phyloP scores from a whole-genome alignment of 2,113 vertebrate species.

The Calypte anna region DNA sequence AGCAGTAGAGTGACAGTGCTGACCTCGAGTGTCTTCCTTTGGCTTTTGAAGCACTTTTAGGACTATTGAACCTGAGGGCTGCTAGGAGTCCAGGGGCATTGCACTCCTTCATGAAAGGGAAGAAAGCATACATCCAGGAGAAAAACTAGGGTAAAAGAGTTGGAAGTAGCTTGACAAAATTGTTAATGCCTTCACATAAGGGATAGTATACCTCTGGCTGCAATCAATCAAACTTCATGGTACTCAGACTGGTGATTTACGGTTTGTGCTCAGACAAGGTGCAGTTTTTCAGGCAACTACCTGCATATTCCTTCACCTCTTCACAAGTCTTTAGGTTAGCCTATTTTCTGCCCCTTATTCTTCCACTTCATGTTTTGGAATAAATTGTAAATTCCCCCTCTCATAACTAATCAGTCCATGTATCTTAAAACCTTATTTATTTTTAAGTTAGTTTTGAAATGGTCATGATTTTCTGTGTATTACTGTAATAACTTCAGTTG shows the following conservation, averaged over 20 bases:
- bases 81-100: background rate
- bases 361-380: conserved; percentile 63
- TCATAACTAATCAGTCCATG: conserved; percentile 69
- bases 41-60: conserved; percentile 34
- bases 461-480: conserved; percentile 20
- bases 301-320: conserved; percentile 67
- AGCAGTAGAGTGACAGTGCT: background rate
- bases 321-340: conserved; percentile 67
- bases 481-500: conserved; percentile 70
- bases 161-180: conserved; percentile 61
- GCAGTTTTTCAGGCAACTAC: conserved; percentile 67
- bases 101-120: conserved; percentile 1
- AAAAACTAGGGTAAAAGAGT: background rate
- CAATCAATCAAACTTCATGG: conserved; percentile 75
- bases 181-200: conserved; percentile 82
- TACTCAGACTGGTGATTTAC: conserved; percentile 74
- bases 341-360: conserved; percentile 71
- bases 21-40: conserved; percentile 23
- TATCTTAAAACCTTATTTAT: conserved; percentile 70
- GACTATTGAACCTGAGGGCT: background rate
- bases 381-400: conserved; percentile 71
- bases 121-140: background rate
- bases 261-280: conserved; percentile 72
- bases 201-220: conserved; percentile 83
- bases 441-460: conserved; percentile 75